Base-by-base conservation (phyloP, 2,797 vertebrate species). In the Pampus argenteus region DNA sequence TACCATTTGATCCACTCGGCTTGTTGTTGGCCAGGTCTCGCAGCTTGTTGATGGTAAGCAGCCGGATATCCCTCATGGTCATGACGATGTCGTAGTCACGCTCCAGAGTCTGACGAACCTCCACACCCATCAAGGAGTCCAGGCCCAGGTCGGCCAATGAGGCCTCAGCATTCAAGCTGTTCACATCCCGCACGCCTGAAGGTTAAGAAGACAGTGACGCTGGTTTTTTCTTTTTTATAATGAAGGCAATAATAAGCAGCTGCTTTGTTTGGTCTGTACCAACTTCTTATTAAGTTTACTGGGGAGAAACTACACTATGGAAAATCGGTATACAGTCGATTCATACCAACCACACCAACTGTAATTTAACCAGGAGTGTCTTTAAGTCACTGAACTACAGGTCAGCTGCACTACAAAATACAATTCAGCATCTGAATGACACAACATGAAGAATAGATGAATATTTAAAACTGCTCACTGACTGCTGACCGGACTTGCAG, bases 51-150 rank as follows among this genome's bases (percentile, higher is more conserved):
- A 99, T 95, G 0, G 97, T 97, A 34, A 99, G 95, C 52, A 95
- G 96, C 18, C 96, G 92, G 50, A 99, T 96, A 49, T 99, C 98
- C 40, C 97, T 96, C 96, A 97, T 97, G 9, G 95, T 85, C 95
- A 99, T 95, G 63, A 95, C 85, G 0, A 98, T 94, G 79, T 98
- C 95, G 0, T 97, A 96, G 88, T 99, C 96, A 0, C 96, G 95
- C 84, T 99, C 98, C 76, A 99, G 92, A 0, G 92, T 97, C 90
- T 99, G 98, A 5, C 97, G 97, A 59, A 99, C 96, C 88, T 99
- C 98, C 51, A 99, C 98, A 0, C 97, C 97, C 98, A 99, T 99
- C 79, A 99, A 88, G 0, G 98, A 99, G 87, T 99, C 98, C 73
- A 99, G 91, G 42, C 98, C 98, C 72, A 99, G 86, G 83, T 99